Conservation (phyloP, 1,140 invertebrate species). For the Battus philenor region DNA sequence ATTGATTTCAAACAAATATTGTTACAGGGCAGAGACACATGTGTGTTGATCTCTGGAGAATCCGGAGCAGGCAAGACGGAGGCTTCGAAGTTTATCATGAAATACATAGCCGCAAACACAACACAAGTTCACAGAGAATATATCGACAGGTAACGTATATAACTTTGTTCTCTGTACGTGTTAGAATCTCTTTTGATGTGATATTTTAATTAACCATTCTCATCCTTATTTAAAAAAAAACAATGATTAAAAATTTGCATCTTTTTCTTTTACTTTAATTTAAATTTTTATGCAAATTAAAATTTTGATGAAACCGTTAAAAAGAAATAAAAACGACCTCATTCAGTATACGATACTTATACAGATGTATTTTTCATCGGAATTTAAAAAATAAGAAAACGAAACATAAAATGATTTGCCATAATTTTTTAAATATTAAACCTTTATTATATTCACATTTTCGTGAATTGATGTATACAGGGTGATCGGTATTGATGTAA, state of each 20-base stretch:
- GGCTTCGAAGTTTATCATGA: conserved; percentile 99
- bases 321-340: neutral
- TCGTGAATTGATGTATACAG: no score
- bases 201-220: no score
- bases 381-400: neutral
- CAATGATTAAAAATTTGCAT: no score
- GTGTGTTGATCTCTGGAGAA: conserved; percentile 97
- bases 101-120: conserved; percentile 98
- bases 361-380: neutral
- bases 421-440: no score
- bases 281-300: no score
- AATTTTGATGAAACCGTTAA: no score
- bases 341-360: neutral
- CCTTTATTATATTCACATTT: no score
- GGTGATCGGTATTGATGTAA: no score
- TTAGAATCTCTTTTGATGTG: no score
- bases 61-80: conserved; percentile 98
- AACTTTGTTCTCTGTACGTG: no score
- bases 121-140: conserved; percentile 92
- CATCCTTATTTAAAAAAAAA: no score
- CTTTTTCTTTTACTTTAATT: no score
- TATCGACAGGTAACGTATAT: conserved; percentile 92
- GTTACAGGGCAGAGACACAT: conserved; percentile 88
- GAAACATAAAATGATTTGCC: neutral
- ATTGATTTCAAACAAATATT: conserved; percentile 9